phyloP scores from a whole-genome alignment of 2,888 invertebrate genomes.

The Poecilus cupreus region DNA sequence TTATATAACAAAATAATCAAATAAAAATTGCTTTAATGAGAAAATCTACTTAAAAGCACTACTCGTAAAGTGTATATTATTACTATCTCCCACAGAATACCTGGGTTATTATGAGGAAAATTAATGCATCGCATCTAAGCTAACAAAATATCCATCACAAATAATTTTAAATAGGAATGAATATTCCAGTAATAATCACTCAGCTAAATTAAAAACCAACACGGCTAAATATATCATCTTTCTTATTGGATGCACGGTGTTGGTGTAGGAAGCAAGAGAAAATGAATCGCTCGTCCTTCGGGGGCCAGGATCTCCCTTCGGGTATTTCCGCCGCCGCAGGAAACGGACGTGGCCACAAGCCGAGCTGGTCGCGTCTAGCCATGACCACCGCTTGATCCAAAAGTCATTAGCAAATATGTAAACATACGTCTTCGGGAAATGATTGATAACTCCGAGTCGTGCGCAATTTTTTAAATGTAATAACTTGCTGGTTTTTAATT shows the following conservation, averaged over 20 bases:
- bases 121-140: conserved; percentile 47
- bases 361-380: conserved; percentile 18
- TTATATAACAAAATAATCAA: too few species aligned
- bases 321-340: conserved; percentile 11
- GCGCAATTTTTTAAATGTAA: conserved; percentile 57
- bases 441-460: conserved; percentile 49
- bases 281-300: conserved; percentile 42
- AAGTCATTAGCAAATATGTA: conserved; percentile 59
- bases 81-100: background rate
- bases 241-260: conserved; percentile 48
- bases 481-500: conserved; percentile 52
- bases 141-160: conserved; percentile 55
- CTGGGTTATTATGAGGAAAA: conserved; percentile 27
- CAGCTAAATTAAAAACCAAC: conserved; percentile 58
- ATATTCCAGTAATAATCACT: conserved; percentile 58
- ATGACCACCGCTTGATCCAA: conserved; percentile 36
- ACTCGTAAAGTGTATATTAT: too few species aligned
- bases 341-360: background rate
- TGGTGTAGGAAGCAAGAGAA: conserved; percentile 20
- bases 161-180: conserved; percentile 55
- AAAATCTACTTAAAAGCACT: too few species aligned
- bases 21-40: too few species aligned
- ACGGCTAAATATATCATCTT: conserved; percentile 57
- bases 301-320: background rate
- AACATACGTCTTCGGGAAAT: conserved; percentile 53